Evolutionary conservation across 2,113 vertebrate genomes (phyloP), one percentile per base, ranked within the genome.

Genomic region (Rafetus swinhoei): DNA sequence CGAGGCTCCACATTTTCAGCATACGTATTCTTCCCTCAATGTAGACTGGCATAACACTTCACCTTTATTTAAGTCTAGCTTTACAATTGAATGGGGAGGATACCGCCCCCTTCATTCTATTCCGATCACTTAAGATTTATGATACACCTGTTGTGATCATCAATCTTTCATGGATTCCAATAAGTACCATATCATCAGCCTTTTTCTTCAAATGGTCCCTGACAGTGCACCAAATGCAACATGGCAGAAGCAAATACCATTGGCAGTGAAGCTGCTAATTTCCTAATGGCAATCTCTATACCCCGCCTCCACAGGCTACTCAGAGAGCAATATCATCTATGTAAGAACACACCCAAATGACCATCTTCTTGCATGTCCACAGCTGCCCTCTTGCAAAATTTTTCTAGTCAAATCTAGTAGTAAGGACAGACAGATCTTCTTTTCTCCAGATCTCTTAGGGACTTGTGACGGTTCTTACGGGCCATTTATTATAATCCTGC

Each of bases 301-400:
- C 35, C n/a, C 80, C 16, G 14, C 11, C 14, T 35, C 80, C 39
- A 56, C n/a, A 54, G 35, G 7, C 72, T 39, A 39, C 19, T 74
- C 72, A 12, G 35, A 76, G 72, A 32, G 10, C 12, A 87, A 39
- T 3, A 80, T 21, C 4, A 3, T 7, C 35, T 54, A 7, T 27
- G 57, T 39, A 27, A 4, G 53, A 32, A 24, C 2, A 83, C 18
- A 52, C 1, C 1, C 74, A 87, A 65, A 2, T 39, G 4, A 81
- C 8, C 35, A 1, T 6, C 0, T 0, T 55, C 35, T 55, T 0
- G 0, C 2, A 52, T 9, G 25, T 29, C 53, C 9, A 2, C 89
- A 87, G 57, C 12, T 16, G 15, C 7, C 18, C n/a, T 92, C 87
- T 87, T 91, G 54, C 8, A 85, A 32, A 82, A 14, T 9, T 80